These are phyloP conservation scores for Drosophila hamatofila DNA, from an alignment of 2,888 invertebrate species.

Conservation along the genomic window DNA sequence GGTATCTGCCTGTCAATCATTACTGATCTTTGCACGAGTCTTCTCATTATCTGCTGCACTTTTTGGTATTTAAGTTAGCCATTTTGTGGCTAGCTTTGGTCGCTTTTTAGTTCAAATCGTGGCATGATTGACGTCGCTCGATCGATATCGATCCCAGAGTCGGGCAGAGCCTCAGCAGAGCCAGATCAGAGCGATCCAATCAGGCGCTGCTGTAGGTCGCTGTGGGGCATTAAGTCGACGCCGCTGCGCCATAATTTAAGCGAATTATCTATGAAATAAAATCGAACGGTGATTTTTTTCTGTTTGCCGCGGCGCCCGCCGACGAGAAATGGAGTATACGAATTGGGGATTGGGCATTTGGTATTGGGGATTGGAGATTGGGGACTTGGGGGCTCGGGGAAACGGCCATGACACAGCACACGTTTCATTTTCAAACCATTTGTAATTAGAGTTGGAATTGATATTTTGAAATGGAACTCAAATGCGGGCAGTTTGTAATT, in stretches of 20 bases:
- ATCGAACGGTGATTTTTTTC: conserved; percentile 69
- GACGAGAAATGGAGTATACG: conserved; percentile 23
- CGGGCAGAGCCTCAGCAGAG: conserved; percentile 4
- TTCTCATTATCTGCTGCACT: not conserved
- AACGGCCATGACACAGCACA: conserved; percentile 54
- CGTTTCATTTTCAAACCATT: conserved; percentile 51
- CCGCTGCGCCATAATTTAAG: conserved; percentile 81
- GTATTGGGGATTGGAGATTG: conserved; percentile 12
- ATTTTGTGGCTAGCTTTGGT: conserved; percentile 46
- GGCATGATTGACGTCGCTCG: conserved; percentile 68
- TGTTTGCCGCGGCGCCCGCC: conserved; percentile 50
- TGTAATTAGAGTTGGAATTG: conserved; percentile 65
- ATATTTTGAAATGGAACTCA: conserved; percentile 12
- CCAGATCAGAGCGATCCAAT: conserved; percentile 51
- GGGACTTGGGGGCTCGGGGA: conserved; percentile 19
- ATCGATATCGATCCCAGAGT: conserved; percentile 50
- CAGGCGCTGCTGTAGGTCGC: conserved; percentile 82
- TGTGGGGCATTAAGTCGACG: conserved; percentile 71
- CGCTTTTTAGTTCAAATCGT: conserved; percentile 43
- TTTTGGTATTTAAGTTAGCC: conserved; percentile 32
- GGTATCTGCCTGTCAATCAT: conserved; percentile 2
- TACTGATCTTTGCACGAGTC: not conserved
- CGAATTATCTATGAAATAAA: conserved; percentile 82
- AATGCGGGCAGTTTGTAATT: conserved; percentile 47
- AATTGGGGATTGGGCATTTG: conserved; percentile 17